Evolutionary conservation across 2,113 vertebrate species (phyloP), one percentile per base, ranked within the genome.

Genomic region (Saguinus imperator): DNA sequence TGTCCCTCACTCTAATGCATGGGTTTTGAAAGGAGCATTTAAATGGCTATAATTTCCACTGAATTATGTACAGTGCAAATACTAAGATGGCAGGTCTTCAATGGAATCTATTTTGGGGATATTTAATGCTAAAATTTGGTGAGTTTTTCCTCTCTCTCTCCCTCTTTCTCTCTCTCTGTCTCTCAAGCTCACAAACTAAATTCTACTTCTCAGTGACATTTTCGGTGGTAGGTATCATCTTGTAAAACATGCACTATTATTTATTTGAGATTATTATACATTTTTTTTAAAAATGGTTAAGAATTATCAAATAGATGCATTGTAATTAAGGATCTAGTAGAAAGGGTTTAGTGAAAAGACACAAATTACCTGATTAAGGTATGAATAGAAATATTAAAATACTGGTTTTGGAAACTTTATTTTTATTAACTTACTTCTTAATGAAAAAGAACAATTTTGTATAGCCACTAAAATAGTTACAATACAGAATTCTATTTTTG

Each of bases 1-100:
- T 85, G 32, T 23, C 21, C 9, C 2, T 13, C 0, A 21, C 3
- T 12, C 1, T 45, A 66, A 43, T 23, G n/a, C 0, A 43, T 3
- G 43, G 23, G 1, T 37, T 93, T 95, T 88, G n/a, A 85, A 48
- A 85, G 12, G 0, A 58, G 7, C 11, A 81, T 12, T 25, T 95
- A 87, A 75, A 70, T 58, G 12, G 7, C 11, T 68, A 1, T 32
- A 58, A 57, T 76, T 87, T 90, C 23, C 32, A 79, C 2, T 94
- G 25, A 48, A 77, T 6, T 79, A 5, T 11, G 21, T 20, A 52
- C 8, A 64, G 0, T n/a, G 1, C 3, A 72, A 9, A 76, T 5
- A 23, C 5, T 58, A 64, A 81, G 18, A 52, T 82, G 11, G 6
- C 9, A 40, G 7, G 17, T 55, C 3, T 70, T 70, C 57, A 80